These are phyloP conservation scores for Netelia melanura DNA, from an alignment of 2,888 invertebrate genomes.

Conservation along the genomic window DNA sequence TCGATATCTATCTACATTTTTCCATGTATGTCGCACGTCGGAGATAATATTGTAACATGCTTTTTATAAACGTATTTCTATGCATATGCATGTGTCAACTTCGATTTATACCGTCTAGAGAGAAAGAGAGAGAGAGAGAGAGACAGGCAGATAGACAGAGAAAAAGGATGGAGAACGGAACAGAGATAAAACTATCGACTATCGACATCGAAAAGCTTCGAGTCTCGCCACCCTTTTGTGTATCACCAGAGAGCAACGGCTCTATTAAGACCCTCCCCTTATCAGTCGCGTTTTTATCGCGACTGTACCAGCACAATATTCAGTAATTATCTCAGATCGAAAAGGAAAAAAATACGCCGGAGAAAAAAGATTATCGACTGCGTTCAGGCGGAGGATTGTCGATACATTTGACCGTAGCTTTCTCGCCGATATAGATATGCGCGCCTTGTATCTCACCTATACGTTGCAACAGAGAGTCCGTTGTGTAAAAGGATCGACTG, in stretches of 20 bases:
- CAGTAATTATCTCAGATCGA: constrained; percentile 59
- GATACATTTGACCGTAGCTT: constrained; percentile 37
- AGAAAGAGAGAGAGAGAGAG: constrained; percentile 19
- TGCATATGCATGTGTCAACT: constrained; percentile 29
- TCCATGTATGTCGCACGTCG: neutral
- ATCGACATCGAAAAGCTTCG: constrained; percentile 34
- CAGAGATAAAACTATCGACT: neutral
- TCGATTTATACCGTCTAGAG: constrained; percentile 27
- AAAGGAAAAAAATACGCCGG: constrained; percentile 16
- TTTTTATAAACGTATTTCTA: constrained; percentile 4
- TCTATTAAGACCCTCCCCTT: constrained; percentile 57
- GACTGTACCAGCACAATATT: constrained; percentile 48
- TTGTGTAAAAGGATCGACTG: constrained; percentile 59
- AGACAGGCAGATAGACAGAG: neutral
- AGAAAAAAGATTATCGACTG: neutral
- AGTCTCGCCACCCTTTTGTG: constrained; percentile 26
- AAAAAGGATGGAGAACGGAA: constrained; percentile 1
- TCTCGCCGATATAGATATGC: constrained; percentile 36
- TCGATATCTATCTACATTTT: constrained; percentile 24
- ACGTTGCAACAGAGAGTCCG: constrained; percentile 16
- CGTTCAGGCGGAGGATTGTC: constrained; percentile 21
- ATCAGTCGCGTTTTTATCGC: constrained; percentile 46
- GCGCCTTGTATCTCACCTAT: neutral
- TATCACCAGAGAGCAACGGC: constrained; percentile 38
- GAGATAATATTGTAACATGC: constrained; percentile 40